These are phyloP conservation scores for Rhinella marina DNA, from an alignment of 2,797 vertebrate species.

Conservation along the genomic window DNA sequence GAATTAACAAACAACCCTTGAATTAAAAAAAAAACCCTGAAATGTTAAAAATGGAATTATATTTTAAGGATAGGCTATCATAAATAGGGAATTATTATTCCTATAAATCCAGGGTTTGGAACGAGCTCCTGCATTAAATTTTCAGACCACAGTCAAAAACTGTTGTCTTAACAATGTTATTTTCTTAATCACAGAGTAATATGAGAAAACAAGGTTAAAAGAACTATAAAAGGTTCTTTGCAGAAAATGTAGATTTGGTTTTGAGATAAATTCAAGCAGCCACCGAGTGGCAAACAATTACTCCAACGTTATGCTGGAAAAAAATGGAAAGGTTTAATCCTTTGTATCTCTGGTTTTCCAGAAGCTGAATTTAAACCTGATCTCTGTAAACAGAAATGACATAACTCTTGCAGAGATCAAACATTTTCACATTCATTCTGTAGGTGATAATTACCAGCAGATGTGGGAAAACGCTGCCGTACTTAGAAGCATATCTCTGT, in stretches of 20 bases:
- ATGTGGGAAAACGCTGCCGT: slow-evolving; percentile 60
- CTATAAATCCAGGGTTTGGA: not conserved
- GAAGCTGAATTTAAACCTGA: slow-evolving; percentile 57
- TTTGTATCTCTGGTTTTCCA: slow-evolving; percentile 50
- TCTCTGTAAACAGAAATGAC: slow-evolving; percentile 62
- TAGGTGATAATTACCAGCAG: slow-evolving; percentile 67
- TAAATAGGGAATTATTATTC: not conserved
- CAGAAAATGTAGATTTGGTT: slow-evolving; percentile 1
- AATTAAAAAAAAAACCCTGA: not conserved
- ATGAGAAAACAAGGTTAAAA: slow-evolving; percentile 26
- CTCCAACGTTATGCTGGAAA: slow-evolving; percentile 14
- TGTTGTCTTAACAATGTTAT: slow-evolving; percentile 8
- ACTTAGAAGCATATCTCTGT: slow-evolving; percentile 36
- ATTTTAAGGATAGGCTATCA: not conserved
- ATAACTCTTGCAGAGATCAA: slow-evolving; percentile 59
- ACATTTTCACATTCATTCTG: slow-evolving; percentile 56
- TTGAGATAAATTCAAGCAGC: slow-evolving; percentile 15
- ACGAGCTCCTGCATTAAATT: not conserved
- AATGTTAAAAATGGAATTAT: not conserved
- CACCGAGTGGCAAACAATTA: slow-evolving; percentile 19
- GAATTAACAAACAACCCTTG: not conserved
- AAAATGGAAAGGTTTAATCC: slow-evolving; percentile 27
- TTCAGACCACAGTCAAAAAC: not conserved
- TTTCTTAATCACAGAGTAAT: slow-evolving; percentile 22
- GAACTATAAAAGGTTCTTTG: not conserved